These are phyloP conservation scores for Leptinotarsa tumamoca DNA, from an alignment of 2,888 invertebrate species.

Conservation along the genomic window DNA sequence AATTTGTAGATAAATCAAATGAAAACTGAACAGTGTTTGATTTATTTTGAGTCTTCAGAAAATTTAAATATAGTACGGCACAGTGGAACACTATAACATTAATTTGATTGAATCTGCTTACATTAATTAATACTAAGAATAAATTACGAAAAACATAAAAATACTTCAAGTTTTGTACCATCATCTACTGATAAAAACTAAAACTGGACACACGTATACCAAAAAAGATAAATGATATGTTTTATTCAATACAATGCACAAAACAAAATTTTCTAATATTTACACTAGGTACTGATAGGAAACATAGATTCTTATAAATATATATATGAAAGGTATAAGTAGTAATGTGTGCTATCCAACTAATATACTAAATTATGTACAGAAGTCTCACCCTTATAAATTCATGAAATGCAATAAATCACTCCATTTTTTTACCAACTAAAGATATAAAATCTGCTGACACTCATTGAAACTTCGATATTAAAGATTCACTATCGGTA, in stretches of 20 bases:
- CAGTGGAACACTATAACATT: background rate
- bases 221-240: background rate
- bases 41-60: background rate
- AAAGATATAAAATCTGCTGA: too few relatives aligned
- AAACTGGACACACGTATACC: conserved; percentile 15
- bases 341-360: background rate
- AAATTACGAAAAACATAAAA: conserved; percentile 40
- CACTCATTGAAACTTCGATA: too few relatives aligned
- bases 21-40: too few relatives aligned
- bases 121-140: conserved; percentile 37
- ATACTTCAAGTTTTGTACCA: conserved; percentile 44
- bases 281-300: conserved; percentile 12
- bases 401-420: background rate
- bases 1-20: too few relatives aligned
- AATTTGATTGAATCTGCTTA: background rate
- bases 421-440: too few relatives aligned
- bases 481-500: too few relatives aligned
- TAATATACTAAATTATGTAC: background rate
- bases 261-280: conserved; percentile 7
- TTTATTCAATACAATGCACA: background rate
- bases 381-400: background rate
- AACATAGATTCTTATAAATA: background rate
- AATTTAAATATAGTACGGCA: background rate
- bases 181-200: conserved; percentile 34
- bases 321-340: background rate